Conservation (phyloP, 2,888 invertebrate species). For the Caenorhabditis sp. region DNA sequence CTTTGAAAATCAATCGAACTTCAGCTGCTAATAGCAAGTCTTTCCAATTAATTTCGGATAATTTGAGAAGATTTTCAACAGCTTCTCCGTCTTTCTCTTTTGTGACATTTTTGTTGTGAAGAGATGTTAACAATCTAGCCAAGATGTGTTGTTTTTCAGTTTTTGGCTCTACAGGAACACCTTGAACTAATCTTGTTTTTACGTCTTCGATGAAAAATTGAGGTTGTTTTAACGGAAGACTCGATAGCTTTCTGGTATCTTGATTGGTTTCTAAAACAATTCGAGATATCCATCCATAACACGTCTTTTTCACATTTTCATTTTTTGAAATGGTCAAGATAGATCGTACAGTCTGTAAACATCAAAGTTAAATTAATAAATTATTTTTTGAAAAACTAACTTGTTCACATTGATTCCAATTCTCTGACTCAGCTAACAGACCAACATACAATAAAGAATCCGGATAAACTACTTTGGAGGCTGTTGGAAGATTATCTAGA, state of each 20-base stretch:
- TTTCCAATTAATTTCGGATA: conserved; percentile 7
- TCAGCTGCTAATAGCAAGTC: conserved; percentile 39
- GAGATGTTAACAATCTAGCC: neutral
- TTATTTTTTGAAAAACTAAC: too few relatives aligned
- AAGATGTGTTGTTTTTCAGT: neutral
- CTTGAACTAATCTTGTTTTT: conserved; percentile 10
- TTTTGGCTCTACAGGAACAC: neutral
- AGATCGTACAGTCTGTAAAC: conserved; percentile 3
- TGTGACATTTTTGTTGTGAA: conserved; percentile 4
- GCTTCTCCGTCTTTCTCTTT: conserved; percentile 10
- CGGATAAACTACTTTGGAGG: conserved; percentile 15
- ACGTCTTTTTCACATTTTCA: neutral
- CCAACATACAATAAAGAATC: conserved; percentile 19
- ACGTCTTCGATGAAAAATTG: conserved; percentile 11
- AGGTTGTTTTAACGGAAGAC: neutral
- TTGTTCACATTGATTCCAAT: conserved; percentile 27
- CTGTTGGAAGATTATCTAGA: conserved; percentile 5
- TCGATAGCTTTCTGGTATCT: neutral
- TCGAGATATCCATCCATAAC: conserved; percentile 21
- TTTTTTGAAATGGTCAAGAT: neutral
- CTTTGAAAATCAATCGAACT: conserved; percentile 6
- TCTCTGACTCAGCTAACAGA: conserved; percentile 26
- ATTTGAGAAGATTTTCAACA: conserved; percentile 9
- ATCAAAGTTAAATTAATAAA: too few relatives aligned
- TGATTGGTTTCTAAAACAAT: conserved; percentile 6